These are phyloP conservation scores for Rutpela maculata DNA, from an alignment of 2,888 invertebrate species.

Conservation along the genomic window DNA sequence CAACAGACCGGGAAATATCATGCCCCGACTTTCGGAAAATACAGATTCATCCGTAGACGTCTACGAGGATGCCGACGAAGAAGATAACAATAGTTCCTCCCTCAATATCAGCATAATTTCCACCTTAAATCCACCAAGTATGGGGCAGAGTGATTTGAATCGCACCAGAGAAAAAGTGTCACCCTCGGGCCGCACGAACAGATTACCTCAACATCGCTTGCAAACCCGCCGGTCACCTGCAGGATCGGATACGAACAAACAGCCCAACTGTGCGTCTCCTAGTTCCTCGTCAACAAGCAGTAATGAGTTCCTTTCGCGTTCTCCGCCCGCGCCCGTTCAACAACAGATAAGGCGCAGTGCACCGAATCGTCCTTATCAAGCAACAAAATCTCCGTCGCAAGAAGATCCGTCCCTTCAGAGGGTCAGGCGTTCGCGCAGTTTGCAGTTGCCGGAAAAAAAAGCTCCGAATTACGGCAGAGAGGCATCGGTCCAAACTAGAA, in stretches of 20 bases:
- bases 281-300: slow-evolving; percentile 70
- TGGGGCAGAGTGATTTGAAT: slow-evolving; percentile 40
- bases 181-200: slow-evolving; percentile 67
- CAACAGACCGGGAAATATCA: slow-evolving; percentile 66
- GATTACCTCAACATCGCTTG: slow-evolving; percentile 63
- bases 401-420: slow-evolving; percentile 65
- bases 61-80: slow-evolving; percentile 74
- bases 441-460: slow-evolving; percentile 79
- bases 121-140: slow-evolving; percentile 62
- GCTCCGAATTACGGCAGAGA: slow-evolving; percentile 55
- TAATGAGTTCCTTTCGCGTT: slow-evolving; percentile 66
- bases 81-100: slow-evolving; percentile 75
- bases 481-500: slow-evolving; percentile 62
- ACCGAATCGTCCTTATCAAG: slow-evolving; percentile 48
- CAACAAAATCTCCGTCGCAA: slow-evolving; percentile 49
- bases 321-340: slow-evolving; percentile 61
- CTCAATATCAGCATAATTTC: slow-evolving; percentile 72
- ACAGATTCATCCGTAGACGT: slow-evolving; percentile 74
- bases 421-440: slow-evolving; percentile 77
- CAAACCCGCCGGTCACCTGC: slow-evolving; percentile 65
- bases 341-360: slow-evolving; percentile 60
- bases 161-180: slow-evolving; percentile 67
- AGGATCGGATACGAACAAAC: slow-evolving; percentile 69
- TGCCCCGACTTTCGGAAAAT: slow-evolving; percentile 75
- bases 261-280: slow-evolving; percentile 55